Conservation (phyloP, 2,113 vertebrate species). For the Pelusios castaneus region DNA sequence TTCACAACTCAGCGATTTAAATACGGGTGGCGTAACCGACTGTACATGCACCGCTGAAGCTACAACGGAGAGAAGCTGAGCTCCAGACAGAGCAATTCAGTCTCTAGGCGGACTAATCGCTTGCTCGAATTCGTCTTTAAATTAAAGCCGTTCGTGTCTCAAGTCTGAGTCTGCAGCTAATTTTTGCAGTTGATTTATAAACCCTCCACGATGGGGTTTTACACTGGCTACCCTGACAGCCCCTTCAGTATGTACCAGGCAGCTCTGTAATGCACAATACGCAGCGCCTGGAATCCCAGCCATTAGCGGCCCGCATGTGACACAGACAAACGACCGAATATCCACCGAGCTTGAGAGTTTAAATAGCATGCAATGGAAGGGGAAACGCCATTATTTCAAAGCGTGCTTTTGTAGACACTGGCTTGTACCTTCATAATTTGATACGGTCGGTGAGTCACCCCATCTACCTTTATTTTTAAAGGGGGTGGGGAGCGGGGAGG, state of each 20-base stretch:
- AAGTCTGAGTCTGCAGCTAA: neutral
- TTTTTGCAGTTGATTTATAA: neutral
- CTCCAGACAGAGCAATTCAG: neutral
- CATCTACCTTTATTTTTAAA: conserved; percentile 61
- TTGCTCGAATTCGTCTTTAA: neutral
- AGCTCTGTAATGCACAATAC: conserved; percentile 57
- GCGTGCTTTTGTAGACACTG: conserved; percentile 77
- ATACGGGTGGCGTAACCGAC: neutral
- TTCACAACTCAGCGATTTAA: neutral
- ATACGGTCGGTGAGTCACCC: conserved; percentile 75
- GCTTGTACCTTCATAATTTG: conserved; percentile 82
- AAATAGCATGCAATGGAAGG: conserved; percentile 67
- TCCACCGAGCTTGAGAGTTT: conserved; percentile 66
- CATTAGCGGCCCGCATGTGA: conserved; percentile 56
- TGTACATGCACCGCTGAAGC: neutral
- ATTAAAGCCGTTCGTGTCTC: neutral
- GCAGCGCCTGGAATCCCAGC: conserved; percentile 34
- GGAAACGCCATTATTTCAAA: conserved; percentile 77
- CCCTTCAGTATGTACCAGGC: conserved; percentile 52
- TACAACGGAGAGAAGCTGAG: neutral
- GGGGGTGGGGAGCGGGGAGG: conserved; percentile 49
- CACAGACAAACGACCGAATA: conserved; percentile 64
- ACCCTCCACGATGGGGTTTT: neutral
- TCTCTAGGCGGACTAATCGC: neutral
- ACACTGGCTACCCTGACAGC: conserved; percentile 52